Evolutionary conservation across 2,113 vertebrate species (phyloP).

Genomic region (Oreochromis niloticus): DNA sequence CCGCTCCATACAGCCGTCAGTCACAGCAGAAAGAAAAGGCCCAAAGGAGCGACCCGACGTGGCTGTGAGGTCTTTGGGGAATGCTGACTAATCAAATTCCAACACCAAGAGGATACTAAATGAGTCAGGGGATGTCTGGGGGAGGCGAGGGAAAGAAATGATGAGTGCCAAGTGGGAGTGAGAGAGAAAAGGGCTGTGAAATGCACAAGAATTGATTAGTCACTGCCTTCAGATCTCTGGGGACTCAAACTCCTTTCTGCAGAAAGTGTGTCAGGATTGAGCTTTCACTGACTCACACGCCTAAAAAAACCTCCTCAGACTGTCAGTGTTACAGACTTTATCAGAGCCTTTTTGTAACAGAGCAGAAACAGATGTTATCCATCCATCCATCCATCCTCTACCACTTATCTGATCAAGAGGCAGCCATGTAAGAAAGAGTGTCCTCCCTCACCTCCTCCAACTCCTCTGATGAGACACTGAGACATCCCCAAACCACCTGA

Average conservation of each 20-base stretch:
- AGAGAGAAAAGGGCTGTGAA: neutral
- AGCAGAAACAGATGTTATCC: neutral
- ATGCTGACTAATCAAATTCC: constrained; percentile 20
- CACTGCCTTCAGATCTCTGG: neutral
- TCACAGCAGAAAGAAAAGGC: constrained; percentile 14
- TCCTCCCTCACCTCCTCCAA: neutral
- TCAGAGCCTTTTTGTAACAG: neutral
- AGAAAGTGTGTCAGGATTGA: neutral
- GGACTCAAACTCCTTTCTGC: neutral
- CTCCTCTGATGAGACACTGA: neutral
- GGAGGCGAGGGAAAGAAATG: neutral
- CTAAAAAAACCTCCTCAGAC: neutral
- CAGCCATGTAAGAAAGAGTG: neutral
- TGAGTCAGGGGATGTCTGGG: constrained; percentile 5
- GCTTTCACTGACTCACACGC: neutral
- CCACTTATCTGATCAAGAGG: neutral
- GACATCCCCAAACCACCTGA: neutral
- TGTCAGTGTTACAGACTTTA: neutral
- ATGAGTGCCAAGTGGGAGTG: neutral
- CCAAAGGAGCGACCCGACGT: neutral
- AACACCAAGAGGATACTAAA: neutral
- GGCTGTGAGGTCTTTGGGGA: neutral
- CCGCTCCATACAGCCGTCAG: constrained; percentile 53
- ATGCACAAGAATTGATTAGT: neutral
- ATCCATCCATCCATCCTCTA: neutral